phyloP scores from a whole-genome alignment of 2,888 invertebrate species.

The Steinernema scapterisci region DNA sequence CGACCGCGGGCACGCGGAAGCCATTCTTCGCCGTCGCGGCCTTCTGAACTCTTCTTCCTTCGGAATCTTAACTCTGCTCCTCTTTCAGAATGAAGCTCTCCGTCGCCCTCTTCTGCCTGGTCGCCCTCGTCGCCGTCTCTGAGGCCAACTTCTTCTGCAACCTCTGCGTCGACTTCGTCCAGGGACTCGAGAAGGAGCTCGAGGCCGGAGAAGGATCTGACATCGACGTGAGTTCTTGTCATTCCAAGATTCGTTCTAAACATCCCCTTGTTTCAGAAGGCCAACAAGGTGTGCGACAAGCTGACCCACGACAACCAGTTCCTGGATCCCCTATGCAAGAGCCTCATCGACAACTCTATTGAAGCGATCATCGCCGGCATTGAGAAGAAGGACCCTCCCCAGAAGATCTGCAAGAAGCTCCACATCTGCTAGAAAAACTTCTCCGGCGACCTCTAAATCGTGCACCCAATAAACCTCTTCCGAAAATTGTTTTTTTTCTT shows the following conservation, averaged over 20 bases:
- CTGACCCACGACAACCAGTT: conserved; percentile 33
- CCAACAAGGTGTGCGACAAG: conserved; percentile 35
- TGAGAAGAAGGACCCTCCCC: conserved; percentile 32
- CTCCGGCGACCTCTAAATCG: no score
- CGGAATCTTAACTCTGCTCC: neutral
- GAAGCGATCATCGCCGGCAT: conserved; percentile 6
- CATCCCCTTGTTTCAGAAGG: conserved; percentile 20
- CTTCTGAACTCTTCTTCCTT: neutral
- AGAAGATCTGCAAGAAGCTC: conserved; percentile 25
- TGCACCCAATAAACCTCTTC: no score
- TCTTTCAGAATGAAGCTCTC: conserved; percentile 5
- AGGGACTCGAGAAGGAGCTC: neutral
- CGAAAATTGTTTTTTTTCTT: no score
- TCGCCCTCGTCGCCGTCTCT: conserved; percentile 5
- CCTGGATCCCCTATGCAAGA: conserved; percentile 33
- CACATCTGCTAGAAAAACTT: neutral
- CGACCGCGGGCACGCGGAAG: no score
- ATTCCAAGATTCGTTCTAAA: neutral
- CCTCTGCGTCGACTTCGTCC: conserved; percentile 6
- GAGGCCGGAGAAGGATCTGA: neutral
- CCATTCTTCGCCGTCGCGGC: neutral
- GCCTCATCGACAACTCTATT: conserved; percentile 15
- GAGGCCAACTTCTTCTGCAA: neutral
- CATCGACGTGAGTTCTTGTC: neutral
- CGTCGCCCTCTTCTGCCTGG: neutral